phyloP scores from a whole-genome alignment of 2,888 invertebrate genomes.

The Amorpha juglandis region DNA sequence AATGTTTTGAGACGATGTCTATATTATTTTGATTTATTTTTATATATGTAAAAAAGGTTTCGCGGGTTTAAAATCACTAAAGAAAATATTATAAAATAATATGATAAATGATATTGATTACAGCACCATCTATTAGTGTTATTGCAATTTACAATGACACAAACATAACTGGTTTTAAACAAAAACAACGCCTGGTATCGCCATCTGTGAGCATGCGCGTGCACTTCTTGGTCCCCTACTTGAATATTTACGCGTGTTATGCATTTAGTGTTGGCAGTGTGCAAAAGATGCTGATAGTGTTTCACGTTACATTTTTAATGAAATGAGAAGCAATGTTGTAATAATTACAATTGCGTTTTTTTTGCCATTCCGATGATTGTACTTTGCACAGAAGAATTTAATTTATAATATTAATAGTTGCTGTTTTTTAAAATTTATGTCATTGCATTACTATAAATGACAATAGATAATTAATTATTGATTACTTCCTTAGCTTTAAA shows the following conservation, averaged over 20 bases:
- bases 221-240: slow-evolving; percentile 53
- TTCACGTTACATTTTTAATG: slow-evolving; percentile 8
- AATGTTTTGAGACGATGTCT: no score
- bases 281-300: slow-evolving; percentile 19
- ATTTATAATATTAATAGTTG: no score
- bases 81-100: no score
- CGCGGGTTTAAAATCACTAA: neutral
- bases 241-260: neutral
- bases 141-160: slow-evolving; percentile 49
- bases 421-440: no score
- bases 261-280: slow-evolving; percentile 18
- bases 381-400: no score
- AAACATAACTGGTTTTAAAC: slow-evolving; percentile 33
- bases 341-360: no score
- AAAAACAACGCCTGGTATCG: slow-evolving; percentile 46
- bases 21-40: no score
- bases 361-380: no score
- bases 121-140: slow-evolving; percentile 67
- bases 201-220: slow-evolving; percentile 70
- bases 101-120: slow-evolving; percentile 37
- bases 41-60: no score
- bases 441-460: no score
- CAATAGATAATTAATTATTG: no score
- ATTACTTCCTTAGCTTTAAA: no score
- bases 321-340: neutral